phyloP scores from a whole-genome alignment of 2,888 invertebrate genomes.

The Agonopterix alstromeriana region DNA sequence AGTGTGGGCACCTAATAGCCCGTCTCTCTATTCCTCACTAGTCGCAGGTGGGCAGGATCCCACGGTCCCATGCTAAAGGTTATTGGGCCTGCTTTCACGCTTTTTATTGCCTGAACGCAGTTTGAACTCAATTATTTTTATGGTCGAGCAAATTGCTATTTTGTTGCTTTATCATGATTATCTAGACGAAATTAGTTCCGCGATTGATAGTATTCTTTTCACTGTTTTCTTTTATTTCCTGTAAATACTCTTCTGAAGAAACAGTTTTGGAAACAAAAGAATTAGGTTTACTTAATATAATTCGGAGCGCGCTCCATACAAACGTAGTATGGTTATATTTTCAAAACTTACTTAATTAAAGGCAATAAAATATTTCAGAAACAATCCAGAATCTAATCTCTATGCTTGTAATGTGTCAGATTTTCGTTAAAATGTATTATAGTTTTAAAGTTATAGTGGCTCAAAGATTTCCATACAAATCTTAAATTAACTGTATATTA shows the following conservation, averaged over 20 bases:
- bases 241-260: not conserved
- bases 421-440: too few relatives aligned
- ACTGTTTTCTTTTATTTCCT: slow-evolving; percentile 27
- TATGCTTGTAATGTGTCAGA: too few relatives aligned
- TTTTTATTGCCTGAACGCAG: slow-evolving; percentile 75
- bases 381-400: too few relatives aligned
- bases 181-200: slow-evolving; percentile 66
- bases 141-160: slow-evolving; percentile 73
- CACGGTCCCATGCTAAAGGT: slow-evolving; percentile 69
- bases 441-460: too few relatives aligned
- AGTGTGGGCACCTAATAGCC: slow-evolving; percentile 62
- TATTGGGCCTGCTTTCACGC: slow-evolving; percentile 73
- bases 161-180: slow-evolving; percentile 75
- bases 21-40: slow-evolving; percentile 43
- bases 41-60: slow-evolving; percentile 60
- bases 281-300: too few relatives aligned
- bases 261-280: too few relatives aligned
- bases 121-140: slow-evolving; percentile 77
- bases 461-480: too few relatives aligned
- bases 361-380: too few relatives aligned
- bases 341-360: too few relatives aligned
- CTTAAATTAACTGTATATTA: too few relatives aligned
- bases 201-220: slow-evolving; percentile 57
- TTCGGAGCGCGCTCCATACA: too few relatives aligned
- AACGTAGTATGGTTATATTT: too few relatives aligned